Percentiles rank a stretch among this genome's conserved stretches.
Evolutionary conservation across 2,797 vertebrate genomes (phyloP).

Genomic region (Remorina albescens): DNA sequence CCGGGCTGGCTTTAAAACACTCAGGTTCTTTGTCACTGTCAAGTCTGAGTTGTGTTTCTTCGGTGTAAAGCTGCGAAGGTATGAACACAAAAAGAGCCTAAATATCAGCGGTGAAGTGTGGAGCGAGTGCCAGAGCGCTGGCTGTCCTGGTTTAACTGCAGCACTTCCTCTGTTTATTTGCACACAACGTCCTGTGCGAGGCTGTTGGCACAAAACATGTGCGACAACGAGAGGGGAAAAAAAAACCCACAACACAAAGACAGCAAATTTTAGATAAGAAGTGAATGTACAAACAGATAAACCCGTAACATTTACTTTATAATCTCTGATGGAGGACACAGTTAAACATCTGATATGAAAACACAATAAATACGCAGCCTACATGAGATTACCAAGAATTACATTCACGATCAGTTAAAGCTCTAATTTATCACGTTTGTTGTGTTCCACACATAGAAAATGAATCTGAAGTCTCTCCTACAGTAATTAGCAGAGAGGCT

Average conservation of each 20-base stretch:
- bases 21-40: too few relatives aligned
- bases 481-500: too few relatives aligned
- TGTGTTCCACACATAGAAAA: background rate
- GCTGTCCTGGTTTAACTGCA: background rate
- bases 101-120: background rate
- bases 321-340: too few relatives aligned
- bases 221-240: background rate
- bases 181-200: slow-evolving; percentile 41
- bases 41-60: background rate
- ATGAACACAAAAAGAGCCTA: background rate
- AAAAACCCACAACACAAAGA: background rate
- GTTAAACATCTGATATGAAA: background rate
- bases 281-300: background rate
- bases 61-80: background rate
- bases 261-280: background rate
- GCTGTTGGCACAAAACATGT: background rate
- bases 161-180: slow-evolving; percentile 41
- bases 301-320: too few relatives aligned
- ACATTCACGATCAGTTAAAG: background rate
- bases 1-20: background rate
- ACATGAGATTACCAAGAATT: background rate
- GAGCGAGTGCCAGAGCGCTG: background rate
- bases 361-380: background rate
- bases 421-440: too few relatives aligned
- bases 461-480: background rate